Percentiles rank a stretch among this genome's conserved stretches.
These are phyloP conservation scores for Cryptocephalus primarius DNA, from an alignment of 2,888 invertebrate genomes.

Conservation along the genomic window DNA sequence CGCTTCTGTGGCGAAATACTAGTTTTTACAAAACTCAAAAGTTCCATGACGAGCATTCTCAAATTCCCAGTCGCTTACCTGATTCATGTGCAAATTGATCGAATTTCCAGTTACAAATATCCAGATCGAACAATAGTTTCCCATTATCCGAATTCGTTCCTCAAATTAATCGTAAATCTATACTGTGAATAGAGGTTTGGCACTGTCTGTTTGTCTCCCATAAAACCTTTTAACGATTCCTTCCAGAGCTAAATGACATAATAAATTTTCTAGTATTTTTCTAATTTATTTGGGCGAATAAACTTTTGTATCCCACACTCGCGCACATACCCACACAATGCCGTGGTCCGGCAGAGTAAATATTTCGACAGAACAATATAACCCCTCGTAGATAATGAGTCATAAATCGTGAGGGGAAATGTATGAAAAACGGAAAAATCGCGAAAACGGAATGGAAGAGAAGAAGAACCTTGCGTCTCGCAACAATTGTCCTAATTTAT, in stretches of 20 bases:
- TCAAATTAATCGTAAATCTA: too few species aligned
- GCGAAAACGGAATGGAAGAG: constrained; percentile 12
- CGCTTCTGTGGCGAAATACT: too few species aligned
- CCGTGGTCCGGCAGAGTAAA: constrained; percentile 16
- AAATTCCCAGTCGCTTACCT: too few species aligned
- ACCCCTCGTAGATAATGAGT: constrained; percentile 22
- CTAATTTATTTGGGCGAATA: constrained; percentile 13
- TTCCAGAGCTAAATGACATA: constrained; percentile 12
- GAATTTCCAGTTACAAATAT: too few species aligned
- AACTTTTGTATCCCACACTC: constrained; percentile 10
- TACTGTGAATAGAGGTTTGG: constrained; percentile 1
- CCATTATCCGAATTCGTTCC: too few species aligned
- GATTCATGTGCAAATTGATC: too few species aligned
- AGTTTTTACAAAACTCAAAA: too few species aligned
- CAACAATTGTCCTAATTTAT: too few species aligned
- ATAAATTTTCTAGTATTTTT: constrained; percentile 14
- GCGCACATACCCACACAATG: constrained; percentile 13
- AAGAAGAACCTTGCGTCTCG: background rate
- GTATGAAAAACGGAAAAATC: constrained; percentile 19
- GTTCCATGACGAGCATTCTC: too few species aligned
- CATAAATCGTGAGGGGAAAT: constrained; percentile 23
- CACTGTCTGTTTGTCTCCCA: constrained; percentile 10
- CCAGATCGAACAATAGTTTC: too few species aligned
- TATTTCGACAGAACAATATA: constrained; percentile 22
- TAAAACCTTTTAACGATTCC: constrained; percentile 10